Percentiles rank a stretch among this genome's conserved stretches.
Conservation (phyloP, 1,140 invertebrate species). For the Apis florea region DNA sequence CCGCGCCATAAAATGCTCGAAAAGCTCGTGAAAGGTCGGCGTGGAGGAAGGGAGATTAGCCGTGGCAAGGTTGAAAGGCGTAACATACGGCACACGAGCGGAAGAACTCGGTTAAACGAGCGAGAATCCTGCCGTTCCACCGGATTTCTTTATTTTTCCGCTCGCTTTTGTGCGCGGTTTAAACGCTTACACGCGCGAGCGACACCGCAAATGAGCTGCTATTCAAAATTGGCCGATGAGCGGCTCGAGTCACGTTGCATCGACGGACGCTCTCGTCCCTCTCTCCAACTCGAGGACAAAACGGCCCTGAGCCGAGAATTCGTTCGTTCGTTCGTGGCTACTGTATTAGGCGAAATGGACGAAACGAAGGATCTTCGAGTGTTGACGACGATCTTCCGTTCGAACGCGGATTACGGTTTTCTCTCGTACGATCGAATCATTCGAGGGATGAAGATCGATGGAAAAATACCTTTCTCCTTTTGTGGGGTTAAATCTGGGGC, state of each 20-base stretch:
- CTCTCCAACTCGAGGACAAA: slow-evolving; percentile 5
- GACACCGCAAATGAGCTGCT: slow-evolving; percentile 64
- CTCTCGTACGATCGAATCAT: too few species aligned
- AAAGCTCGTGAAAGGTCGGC: slow-evolving; percentile 22
- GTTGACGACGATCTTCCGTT: background rate
- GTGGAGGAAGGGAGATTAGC: slow-evolving; percentile 26
- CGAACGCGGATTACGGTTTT: too few species aligned
- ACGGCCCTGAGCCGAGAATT: background rate
- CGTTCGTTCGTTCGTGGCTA: background rate
- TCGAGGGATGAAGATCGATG: too few species aligned
- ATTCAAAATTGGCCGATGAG: slow-evolving; percentile 70
- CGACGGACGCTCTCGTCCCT: slow-evolving; percentile 15
- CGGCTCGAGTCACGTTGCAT: slow-evolving; percentile 27
- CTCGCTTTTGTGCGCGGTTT: background rate
- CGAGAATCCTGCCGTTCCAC: slow-evolving; percentile 20
- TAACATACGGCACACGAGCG: slow-evolving; percentile 50
- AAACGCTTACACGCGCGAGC: background rate
- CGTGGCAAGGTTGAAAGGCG: slow-evolving; percentile 31
- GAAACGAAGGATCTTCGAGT: background rate
- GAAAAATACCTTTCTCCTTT: background rate
- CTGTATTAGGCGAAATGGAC: background rate
- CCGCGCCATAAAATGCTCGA: slow-evolving; percentile 43
- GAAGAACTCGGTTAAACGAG: slow-evolving; percentile 37
- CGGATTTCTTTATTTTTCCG: slow-evolving; percentile 22
- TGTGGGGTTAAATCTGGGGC: background rate